Conservation (phyloP, 2,113 vertebrate genomes). For the Machaerirhynchus nigripectus region DNA sequence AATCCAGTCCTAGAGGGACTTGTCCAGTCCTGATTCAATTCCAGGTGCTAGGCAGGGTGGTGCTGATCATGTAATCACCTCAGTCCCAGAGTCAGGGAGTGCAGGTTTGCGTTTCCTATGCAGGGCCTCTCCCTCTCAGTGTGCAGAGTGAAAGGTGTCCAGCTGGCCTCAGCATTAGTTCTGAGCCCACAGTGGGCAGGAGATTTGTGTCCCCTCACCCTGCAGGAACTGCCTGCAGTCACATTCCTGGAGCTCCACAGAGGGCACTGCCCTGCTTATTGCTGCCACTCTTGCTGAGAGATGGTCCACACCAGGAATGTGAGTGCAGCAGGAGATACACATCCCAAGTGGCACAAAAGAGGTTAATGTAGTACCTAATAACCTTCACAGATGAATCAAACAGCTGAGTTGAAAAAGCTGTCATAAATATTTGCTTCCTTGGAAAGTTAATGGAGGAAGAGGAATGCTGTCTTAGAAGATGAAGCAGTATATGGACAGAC, state of each 20-base stretch:
- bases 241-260: background rate
- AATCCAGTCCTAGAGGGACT: background rate
- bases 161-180: background rate
- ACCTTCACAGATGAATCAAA: background rate
- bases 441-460: background rate
- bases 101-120: rapidly evolving
- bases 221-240: rapidly evolving
- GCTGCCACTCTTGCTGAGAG: background rate
- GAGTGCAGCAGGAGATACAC: background rate
- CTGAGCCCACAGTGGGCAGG: background rate
- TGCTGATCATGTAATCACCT: background rate
- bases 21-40: background rate
- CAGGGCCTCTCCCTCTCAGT: rapidly evolving
- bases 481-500: background rate
- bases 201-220: background rate
- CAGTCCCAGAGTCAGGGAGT: background rate
- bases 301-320: background rate
- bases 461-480: background rate
- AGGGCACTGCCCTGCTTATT: background rate
- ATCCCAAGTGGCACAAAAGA: background rate
- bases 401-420: background rate
- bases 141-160: background rate
- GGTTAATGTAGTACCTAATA: background rate
- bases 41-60: background rate
- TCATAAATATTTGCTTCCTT: background rate